A percentile compares a stretch with the other conserved stretches of the same genome.
Conservation (phyloP, 2,113 vertebrate species). For the Eptesicus fuscus region DNA sequence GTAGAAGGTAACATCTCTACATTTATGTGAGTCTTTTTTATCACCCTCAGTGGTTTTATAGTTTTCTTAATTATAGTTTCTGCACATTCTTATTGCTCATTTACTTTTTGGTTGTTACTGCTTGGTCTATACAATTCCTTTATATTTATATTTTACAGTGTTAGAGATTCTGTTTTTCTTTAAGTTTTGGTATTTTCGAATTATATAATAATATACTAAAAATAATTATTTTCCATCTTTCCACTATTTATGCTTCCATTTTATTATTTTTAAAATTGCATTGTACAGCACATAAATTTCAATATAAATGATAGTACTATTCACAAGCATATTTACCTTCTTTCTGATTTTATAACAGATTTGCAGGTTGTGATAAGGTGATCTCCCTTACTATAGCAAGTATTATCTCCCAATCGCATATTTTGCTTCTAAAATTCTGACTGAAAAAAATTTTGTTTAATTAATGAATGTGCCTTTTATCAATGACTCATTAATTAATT, state of each 20-base stretch:
- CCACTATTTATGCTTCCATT: neutral
- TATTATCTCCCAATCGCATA: neutral
- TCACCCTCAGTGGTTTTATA: conserved; percentile 1
- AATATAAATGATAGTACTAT: neutral
- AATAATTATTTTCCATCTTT: neutral
- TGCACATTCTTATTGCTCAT: neutral
- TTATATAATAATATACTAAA: neutral
- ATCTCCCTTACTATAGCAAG: neutral
- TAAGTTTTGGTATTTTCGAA: conserved; percentile 13
- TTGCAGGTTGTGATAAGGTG: neutral
- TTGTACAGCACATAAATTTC: neutral
- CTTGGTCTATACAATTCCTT: neutral
- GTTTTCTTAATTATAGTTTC: conserved; percentile 39
- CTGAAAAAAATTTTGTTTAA: neutral
- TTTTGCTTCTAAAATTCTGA: neutral
- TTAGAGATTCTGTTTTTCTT: neutral
- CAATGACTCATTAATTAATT: conserved; percentile 42
- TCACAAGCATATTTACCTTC: neutral
- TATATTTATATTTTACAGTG: neutral
- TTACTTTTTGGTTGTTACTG: neutral
- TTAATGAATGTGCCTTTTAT: conserved; percentile 29
- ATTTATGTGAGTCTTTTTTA: neutral
- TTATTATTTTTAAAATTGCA: neutral
- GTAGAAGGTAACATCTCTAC: neutral
- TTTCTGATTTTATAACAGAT: neutral